Conservation (phyloP, 2,797 vertebrate genomes). For the Cyclopterus lumpus region DNA sequence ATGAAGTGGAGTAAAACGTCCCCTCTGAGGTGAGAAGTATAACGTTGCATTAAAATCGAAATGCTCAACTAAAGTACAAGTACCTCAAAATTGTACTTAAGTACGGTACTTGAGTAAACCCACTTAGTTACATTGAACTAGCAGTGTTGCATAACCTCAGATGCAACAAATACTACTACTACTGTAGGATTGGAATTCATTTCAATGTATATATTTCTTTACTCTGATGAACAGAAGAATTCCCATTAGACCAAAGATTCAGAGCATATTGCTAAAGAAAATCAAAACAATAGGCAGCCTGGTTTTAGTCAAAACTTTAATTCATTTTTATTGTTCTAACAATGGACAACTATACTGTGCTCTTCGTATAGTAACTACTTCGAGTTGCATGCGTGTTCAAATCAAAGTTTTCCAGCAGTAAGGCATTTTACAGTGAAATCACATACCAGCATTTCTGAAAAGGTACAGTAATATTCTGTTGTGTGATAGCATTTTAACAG, state of each 20-base stretch:
- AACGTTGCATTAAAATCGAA: background rate
- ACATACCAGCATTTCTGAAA: slow-evolving; percentile 27
- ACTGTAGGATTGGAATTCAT: background rate
- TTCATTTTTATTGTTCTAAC: slow-evolving; percentile 21
- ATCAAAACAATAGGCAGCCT: background rate
- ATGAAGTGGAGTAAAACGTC: background rate
- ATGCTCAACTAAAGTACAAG: background rate
- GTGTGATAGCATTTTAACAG: background rate
- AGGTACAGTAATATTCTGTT: background rate
- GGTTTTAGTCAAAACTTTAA: slow-evolving; percentile 41
- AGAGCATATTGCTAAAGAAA: background rate
- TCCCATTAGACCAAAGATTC: background rate
- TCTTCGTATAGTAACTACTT: slow-evolving; percentile 26
- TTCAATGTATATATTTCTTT: background rate
- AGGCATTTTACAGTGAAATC: slow-evolving; percentile 33
- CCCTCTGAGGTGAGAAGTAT: background rate
- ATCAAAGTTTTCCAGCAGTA: slow-evolving; percentile 18
- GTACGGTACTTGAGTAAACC: background rate
- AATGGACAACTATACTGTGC: slow-evolving; percentile 12
- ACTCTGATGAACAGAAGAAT: background rate
- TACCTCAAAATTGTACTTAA: background rate
- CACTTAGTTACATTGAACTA: background rate
- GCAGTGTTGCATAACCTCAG: background rate
- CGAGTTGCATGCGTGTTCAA: background rate
- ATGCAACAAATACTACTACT: background rate